Conservation (phyloP, 2,888 invertebrate genomes). For the Cephonodes hylas region DNA sequence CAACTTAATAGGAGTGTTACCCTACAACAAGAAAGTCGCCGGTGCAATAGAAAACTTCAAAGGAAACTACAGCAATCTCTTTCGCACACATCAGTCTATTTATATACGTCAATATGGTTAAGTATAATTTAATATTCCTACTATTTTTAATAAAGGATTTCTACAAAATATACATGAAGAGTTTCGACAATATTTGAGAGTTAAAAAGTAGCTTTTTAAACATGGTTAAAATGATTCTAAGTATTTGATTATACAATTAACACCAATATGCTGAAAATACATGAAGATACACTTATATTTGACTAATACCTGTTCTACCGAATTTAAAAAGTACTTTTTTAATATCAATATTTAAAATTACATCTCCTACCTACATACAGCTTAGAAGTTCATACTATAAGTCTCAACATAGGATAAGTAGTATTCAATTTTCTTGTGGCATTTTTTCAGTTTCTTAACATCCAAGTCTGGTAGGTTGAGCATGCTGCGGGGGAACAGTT, state of each 20-base stretch:
- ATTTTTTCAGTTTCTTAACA: slow-evolving; percentile 75
- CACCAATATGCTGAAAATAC: neutral
- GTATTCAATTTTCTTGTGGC: slow-evolving; percentile 86
- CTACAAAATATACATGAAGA: neutral
- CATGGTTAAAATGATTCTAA: neutral
- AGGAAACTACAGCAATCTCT: neutral
- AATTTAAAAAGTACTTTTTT: neutral
- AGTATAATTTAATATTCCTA: neutral
- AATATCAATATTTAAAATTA: slow-evolving; percentile 27
- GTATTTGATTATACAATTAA: neutral
- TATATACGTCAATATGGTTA: neutral
- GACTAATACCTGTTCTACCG: neutral
- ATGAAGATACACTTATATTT: neutral
- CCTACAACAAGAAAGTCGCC: too few species aligned
- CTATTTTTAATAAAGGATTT: neutral
- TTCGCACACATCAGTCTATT: neutral
- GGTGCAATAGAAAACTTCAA: too few species aligned
- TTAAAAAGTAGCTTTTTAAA: neutral
- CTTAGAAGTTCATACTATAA: slow-evolving; percentile 50
- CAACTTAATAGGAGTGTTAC: too few species aligned
- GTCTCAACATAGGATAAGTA: slow-evolving; percentile 84
- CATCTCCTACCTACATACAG: too few species aligned
- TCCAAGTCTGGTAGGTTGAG: slow-evolving; percentile 71
- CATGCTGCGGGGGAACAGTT: slow-evolving; percentile 79
- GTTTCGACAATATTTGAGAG: neutral